Evolutionary conservation across 2,113 vertebrate species (phyloP).

Genomic region (Perca flavescens): DNA sequence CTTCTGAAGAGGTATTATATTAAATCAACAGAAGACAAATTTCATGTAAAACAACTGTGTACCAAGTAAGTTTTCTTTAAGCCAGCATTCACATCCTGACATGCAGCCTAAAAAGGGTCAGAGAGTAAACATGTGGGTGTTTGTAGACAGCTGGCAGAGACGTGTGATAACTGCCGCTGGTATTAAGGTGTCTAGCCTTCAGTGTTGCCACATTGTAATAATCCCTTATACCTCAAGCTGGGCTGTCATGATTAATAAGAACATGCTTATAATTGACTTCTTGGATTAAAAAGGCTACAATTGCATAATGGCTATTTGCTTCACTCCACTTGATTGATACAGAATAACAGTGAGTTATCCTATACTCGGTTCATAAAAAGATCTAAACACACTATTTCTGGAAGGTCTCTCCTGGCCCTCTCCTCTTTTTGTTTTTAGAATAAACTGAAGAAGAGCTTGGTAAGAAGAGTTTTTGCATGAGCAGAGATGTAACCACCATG

Average conservation of each 20-base stretch:
- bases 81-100: slow-evolving; percentile 7
- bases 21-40: background rate
- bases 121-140: slow-evolving; percentile 53
- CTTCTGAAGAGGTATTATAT: background rate
- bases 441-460: too few species aligned
- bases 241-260: slow-evolving; percentile 20
- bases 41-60: background rate
- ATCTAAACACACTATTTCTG: too few species aligned
- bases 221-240: slow-evolving; percentile 19
- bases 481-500: too few species aligned
- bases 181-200: slow-evolving; percentile 45
- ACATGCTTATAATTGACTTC: slow-evolving; percentile 11
- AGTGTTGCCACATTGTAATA: slow-evolving; percentile 48
- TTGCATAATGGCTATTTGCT: slow-evolving; percentile 13
- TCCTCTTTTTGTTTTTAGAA: too few species aligned
- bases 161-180: slow-evolving; percentile 38
- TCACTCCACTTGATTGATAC: background rate
- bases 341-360: too few species aligned
- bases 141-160: slow-evolving; percentile 45
- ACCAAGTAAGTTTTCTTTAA: background rate
- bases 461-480: too few species aligned
- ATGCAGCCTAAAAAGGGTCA: slow-evolving; percentile 18
- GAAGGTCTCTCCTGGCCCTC: too few species aligned
- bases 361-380: too few species aligned
- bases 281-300: slow-evolving; percentile 1